Evolutionary conservation across 2,888 invertebrate species (phyloP), one percentile per base, ranked within the genome.

Genomic region (Leucoma salicis): DNA sequence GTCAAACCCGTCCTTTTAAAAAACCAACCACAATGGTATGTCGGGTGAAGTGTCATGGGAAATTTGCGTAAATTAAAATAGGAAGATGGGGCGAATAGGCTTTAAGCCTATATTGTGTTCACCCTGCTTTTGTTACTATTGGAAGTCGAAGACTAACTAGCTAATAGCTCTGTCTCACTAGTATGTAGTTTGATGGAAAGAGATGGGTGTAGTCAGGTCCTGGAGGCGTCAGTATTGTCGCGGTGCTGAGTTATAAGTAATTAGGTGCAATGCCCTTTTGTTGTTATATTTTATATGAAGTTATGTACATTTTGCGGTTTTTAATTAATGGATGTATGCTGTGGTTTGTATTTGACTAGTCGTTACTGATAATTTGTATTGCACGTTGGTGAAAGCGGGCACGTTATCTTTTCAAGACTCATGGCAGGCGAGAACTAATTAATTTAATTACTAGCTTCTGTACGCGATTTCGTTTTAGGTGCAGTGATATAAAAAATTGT

Each of bases 51-150:
- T 90, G 90, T 90, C 90, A 85, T 79, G 90, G 90, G 90, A 90
- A 90, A 90, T 90, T 90, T 84, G 84, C 89, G 82, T 88, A 90
- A 89, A 90, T 90, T 90, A 85, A 90, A 90, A 89, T 87, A 87
- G 88, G 86, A 89, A 85, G 86, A 87, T 86, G 82, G 74, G 66
- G 77, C 85, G 86, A 88, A 87, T 88, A 79, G 85, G 79, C 73
- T 74, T 81, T 78, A 76, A 79, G 70, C 63, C 60, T 66, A 72
- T 73, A 82, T 76, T 82, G 75, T 78, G 78, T 67, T 66, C 66
- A 74, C 68, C 69, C 64, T 39, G 67, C 74, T 69, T 74, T 86
- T 86, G 86, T 84, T 55, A 63, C 73, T 71, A 73, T 69, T 77
- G 70, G 76, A 66, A 65, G 56, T 66, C 53, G 45, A 64, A 64